Base-by-base conservation (phyloP, 1,140 invertebrate species). In the Asobara japonica region DNA sequence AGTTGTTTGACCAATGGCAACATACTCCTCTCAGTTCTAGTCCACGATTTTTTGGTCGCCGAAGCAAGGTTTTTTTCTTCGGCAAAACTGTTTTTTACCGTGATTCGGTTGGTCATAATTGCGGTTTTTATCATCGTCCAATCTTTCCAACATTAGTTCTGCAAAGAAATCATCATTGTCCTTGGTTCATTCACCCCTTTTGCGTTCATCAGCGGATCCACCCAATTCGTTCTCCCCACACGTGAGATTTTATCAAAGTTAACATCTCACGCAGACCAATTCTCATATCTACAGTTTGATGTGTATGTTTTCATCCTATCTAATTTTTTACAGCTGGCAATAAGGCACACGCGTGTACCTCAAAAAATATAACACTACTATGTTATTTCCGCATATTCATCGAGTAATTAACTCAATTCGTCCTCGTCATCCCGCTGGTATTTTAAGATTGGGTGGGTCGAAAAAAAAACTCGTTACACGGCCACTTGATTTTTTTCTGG, bases 321-420 rank as follows among this genome's bases (percentile, higher is more conserved):
- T 6, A n/a, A 10, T 31, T 62, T 62, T 29, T 30, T 31, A 62
- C 16, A 13, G 27, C 27, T 8, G n/a, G 56, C 29, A 62, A 62
- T 62, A 6, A 30, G 29, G 31, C n/a, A 13, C 60, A 18, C 31
- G 33, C 60, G 51, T 45, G 16, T 69, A 31, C 20, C 61, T 22
- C 29, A 60, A 51, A 60, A 56, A 30, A 69, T 33, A 56, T 27
- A 30, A 20, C 13, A 20, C 11, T 29, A 16, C 10, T 31, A 45
- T 16, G 7, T 6, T 33, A 60, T 56, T 69, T 48, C 31, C 51
- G 61, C 51, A 69, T 69, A 29, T 29, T 69, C 48, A 33, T 38
- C 51, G 36, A 38, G 36, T 69, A 69, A 69, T 69, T 69, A 69
- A 69, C 67, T 69, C 48, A 31, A 69, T 69, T 69, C 51, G 67